Conservation (phyloP, 2,797 vertebrate species). For the Paramormyrops hopkinsi region DNA sequence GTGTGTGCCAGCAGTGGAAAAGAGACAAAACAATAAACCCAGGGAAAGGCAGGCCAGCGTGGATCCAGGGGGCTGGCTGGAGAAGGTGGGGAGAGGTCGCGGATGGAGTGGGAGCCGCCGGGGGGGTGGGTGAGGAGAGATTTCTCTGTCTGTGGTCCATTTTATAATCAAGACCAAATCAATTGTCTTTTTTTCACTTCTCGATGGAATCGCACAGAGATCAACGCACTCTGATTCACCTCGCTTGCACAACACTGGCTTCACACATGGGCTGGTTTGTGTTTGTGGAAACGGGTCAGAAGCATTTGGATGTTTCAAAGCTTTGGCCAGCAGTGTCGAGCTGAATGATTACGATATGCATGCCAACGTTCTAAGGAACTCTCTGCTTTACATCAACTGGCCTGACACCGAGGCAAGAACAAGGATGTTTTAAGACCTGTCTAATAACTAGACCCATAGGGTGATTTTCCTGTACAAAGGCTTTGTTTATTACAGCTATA, state of each 20-base stretch:
- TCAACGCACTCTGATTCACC: conserved; percentile 6
- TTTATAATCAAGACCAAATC: conserved; percentile 23
- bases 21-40: background rate
- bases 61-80: background rate
- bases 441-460: background rate
- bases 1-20: conserved; percentile 24
- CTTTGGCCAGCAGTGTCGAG: background rate
- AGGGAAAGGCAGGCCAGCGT: conserved; percentile 6
- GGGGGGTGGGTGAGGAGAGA: background rate
- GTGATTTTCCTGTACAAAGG: background rate
- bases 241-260: conserved; percentile 19
- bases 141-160: conserved; percentile 29
- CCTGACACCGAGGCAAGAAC: background rate
- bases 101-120: background rate
- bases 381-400: conserved; percentile 19
- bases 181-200: conserved; percentile 23
- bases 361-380: background rate
- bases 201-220: conserved; percentile 4
- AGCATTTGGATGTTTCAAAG: conserved; percentile 8
- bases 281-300: conserved; percentile 11
- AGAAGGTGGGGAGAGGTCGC: background rate
- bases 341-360: background rate
- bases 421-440: conserved; percentile 3
- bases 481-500: background rate
- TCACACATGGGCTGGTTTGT: conserved; percentile 20